Percentiles rank a stretch among this genome's conserved stretches.
Conservation (phyloP, 2,113 vertebrate species). For the Nothocercus nigrocapillus region DNA sequence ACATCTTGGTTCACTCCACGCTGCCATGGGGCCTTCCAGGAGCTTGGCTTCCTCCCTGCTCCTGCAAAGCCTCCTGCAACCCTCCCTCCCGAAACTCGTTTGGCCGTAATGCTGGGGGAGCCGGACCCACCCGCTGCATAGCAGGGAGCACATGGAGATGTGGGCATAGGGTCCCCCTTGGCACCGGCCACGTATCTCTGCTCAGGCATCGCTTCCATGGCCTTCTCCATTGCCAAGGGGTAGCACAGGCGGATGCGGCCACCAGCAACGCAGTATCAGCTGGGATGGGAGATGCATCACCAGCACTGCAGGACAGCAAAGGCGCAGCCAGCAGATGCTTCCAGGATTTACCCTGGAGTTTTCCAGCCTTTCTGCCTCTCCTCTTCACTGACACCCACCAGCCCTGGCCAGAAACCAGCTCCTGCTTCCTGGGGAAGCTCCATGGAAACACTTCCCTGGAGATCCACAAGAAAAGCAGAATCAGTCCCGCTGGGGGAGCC, state of each 20-base stretch:
- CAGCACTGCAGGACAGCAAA: background rate
- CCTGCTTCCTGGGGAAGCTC: background rate
- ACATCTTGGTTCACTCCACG: background rate
- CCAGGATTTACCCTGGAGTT: background rate
- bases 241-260: background rate
- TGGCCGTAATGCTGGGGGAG: background rate
- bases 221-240: background rate
- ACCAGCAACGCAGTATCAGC: background rate
- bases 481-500: rapidly evolving
- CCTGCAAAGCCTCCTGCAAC: background rate
- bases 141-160: background rate
- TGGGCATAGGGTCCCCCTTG: rapidly evolving
- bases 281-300: rapidly evolving
- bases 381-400: background rate
- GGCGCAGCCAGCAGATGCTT: background rate
- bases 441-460: background rate
- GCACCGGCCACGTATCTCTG: background rate
- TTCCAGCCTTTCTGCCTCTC: background rate
- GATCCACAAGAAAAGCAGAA: background rate
- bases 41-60: background rate
- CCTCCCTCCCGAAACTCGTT: background rate
- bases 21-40: background rate
- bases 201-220: rapidly evolving
- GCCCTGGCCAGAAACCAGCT: background rate
- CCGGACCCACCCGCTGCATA: background rate